Evolutionary conservation across 92 coral and sea anemone genomes (phyloP), one percentile per base, ranked within the genome.

Genomic region (Porites evermanni): DNA sequence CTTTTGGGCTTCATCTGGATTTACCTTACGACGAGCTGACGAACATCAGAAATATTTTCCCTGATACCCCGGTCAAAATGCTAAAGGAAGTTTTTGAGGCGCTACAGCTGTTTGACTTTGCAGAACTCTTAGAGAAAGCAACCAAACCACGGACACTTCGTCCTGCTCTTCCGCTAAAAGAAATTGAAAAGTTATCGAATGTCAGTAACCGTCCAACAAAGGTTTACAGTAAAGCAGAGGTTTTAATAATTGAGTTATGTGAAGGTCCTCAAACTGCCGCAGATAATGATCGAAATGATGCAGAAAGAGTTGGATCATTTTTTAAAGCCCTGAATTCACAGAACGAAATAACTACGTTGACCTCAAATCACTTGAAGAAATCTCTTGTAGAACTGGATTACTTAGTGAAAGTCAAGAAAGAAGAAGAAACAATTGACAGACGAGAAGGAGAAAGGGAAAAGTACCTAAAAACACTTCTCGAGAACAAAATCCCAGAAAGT

Each of bases 61-160:
- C 78, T 14, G 64, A 73, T 13, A 73, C 64, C 21, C 9, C 66
- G 19, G 68, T 75, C 53, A n/a, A 60, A 12, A 1, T 73, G 58
- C 12, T 73, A 14, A 73, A 47, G 51, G 78, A 52, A 4, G 26
- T 47, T 19, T 73, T 73, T 13, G 78, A 73, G 61, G 78, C 13
- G 4, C 20, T 73, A 12, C 7, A 44, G 26, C 11, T 73, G 32
- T 29, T 0, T 29, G 3, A 29, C 32, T 29, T 29, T 29, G 32
- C 3, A 29, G 32, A 29, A 0, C 1, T 72, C 12, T 32, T 72
- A n/a, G 76, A 26, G n/a, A 72, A 44, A 29, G 32, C 32, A 2
- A 18, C 38, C 16, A 72, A 72, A 50, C 76, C 58, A 67, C 71
- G 71, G 23, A 24, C 74, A 69, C 74, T 69, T 21, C 50, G 74